Evolutionary conservation across 2,888 invertebrate species (phyloP), one percentile per base, ranked within the genome.

Genomic region (Folsomia manolachei): DNA sequence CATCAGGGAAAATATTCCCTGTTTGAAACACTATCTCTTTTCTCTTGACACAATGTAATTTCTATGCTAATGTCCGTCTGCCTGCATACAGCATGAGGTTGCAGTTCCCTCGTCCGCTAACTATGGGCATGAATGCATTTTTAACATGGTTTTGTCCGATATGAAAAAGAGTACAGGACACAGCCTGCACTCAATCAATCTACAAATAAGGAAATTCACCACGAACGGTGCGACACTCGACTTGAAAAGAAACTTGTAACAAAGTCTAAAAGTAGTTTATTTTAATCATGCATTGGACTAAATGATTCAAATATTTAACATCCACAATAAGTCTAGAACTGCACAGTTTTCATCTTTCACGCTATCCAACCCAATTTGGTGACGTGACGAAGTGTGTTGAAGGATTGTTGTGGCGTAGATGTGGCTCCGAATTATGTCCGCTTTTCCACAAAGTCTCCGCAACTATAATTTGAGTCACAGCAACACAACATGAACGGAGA

Each of bases 31-130:
- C 21, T 66, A 52, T 66, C 65, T 66, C 65, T 66, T 66, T 27
- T 63, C 65, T 71, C 64, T 71, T 74, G 74, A 73, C 78, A 79
- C 74, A 73, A 78, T 75, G 78, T 78, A 80, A 80, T 80, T 80
- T 80, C 78, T 79, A 80, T 80, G 80, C 80, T 78, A 80, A 80
- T 80, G 72, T 27, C 53, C 23, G 7, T 7, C 25, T 11, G 24
- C 24, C 62, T 4, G 7, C 24, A 62, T 19, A 56, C 7, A 39
- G 39, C 39, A n/a, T n/a, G n/a, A n/a, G n/a, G n/a, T n/a, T n/a
- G n/a, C n/a, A n/a, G n/a, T n/a, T n/a, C n/a, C n/a, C n/a, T n/a
- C n/a, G n/a, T n/a, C n/a, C n/a, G n/a, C n/a, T n/a, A n/a, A n/a
- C n/a, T n/a, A n/a, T n/a, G n/a, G n/a, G n/a, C n/a, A n/a, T n/a